Base-by-base conservation (phyloP, 2,797 vertebrate genomes). In the Onychomys arenicola region DNA sequence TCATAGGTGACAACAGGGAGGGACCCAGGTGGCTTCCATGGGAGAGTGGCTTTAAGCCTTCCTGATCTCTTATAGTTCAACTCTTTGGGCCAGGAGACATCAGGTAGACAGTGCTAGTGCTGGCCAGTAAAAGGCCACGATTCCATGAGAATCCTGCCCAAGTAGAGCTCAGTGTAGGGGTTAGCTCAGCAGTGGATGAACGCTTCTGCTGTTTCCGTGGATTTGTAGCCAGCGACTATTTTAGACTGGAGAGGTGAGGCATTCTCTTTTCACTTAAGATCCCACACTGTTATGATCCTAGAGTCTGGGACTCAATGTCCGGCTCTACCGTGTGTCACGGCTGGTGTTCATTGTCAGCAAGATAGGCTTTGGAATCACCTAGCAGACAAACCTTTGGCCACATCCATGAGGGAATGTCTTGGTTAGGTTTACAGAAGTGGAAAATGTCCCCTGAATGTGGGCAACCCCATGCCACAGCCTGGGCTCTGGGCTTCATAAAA, bases 101-200 rank as follows among this genome's bases (percentile, higher is more conserved):
- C 90, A 19, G 27, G 21, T 34, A 0, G 13, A 32, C 52, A 13
- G n/a, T 32, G 32, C 46, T 2, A 49, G 12, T 10, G 9, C 69
- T 29, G 27, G 40, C 25, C 5, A 65, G 73, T 7, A 43, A 21
- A 11, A 13, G 12, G 43, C 0, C 0, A 46, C 29, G 40, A 34
- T 4, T n/a, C 29, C 32, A 6, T 17, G 23, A 32, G 65, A 37
- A 8, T 21, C 13, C 1, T 34, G 27, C 27, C 63, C 17, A 0
- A 21, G 46, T 9, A 34, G 9, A 34, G 73, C 40, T 10, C 29
- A 0, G 2, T 1, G 0, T 4, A 21, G 37, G n/a, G 1, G 32
- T 0, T 14, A 29, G 1, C 67, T 57, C 12, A 7, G 27, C 1
- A 0, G 25, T 0, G 0, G 27, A 34, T 5, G 3, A 23, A 1